Evolutionary conservation across 2,888 invertebrate species (phyloP), one percentile per base, ranked within the genome.

Genomic region (Taphrorychus bicolor): DNA sequence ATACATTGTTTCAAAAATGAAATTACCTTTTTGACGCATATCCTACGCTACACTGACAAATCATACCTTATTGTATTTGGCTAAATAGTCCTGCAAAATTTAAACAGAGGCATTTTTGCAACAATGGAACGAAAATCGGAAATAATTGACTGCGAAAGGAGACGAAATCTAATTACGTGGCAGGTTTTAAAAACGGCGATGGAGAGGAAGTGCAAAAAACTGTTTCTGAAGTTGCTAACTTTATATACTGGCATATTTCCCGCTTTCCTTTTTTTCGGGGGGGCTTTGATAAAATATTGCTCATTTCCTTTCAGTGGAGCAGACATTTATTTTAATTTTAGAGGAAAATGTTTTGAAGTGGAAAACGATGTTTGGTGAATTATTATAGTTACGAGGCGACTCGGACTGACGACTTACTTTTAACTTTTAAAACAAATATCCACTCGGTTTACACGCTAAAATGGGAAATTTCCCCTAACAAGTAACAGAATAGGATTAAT

Each of bases 1-100:
- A 56, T 56, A 19, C 41, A 56, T 56, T 56, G 56, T 56, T 41
- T 56, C 41, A 40, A 32, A 56, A 56, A 56, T 56, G 16, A 56
- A 56, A 41, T 56, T 56, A 32, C 32, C 9, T 41, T 56, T 56
- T 56, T 41, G 51, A 51, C 51, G 45, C 17, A 45, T 45, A 45
- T 45, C 2, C 17, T 45, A 11, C 16, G 16, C 14, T 16, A 45
- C 45, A 17, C n/a, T 45, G 45, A 45, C 45, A 45, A 45, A 45
- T 45, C 45, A 17, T 45, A 11, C n/a, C 45, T 45, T 14, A 45
- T 45, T 45, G 45, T 45, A 45, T 45, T 17, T 45, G 45, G 14
- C 45, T 45, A 45, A 45, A 45, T 45, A 45, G 14, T 45, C 45
- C 45, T 45, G 45, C 14, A 14, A n/a, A 45, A 45, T 45, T 45